phyloP scores from a whole-genome alignment of 1,140 invertebrate genomes.

The Scaptodrosophila lebanonensis region DNA sequence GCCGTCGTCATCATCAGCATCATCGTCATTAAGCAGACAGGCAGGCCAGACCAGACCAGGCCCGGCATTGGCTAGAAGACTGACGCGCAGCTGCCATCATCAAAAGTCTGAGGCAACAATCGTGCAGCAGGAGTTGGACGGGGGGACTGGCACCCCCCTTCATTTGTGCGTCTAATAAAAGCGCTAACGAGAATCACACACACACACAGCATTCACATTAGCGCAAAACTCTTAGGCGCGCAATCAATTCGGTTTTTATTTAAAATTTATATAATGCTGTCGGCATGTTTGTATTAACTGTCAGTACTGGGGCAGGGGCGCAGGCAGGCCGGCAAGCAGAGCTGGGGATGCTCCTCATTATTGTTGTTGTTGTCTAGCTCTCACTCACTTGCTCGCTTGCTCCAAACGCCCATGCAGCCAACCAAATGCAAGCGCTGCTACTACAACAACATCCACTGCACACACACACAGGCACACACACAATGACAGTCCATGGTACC shows the following conservation, averaged over 20 bases:
- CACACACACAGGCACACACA: not conserved
- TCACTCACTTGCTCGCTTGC: not conserved
- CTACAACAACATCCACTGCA: not conserved
- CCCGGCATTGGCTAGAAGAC: not conserved
- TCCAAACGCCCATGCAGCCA: slow-evolving; percentile 23
- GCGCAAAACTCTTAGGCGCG: slow-evolving; percentile 40
- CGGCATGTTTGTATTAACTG: slow-evolving; percentile 6
- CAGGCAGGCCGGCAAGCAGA: not conserved
- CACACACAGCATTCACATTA: slow-evolving; percentile 41
- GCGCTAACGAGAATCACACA: slow-evolving; percentile 56
- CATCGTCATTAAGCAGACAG: slow-evolving; percentile 15
- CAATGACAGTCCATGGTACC: not conserved
- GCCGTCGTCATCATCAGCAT: slow-evolving; percentile 47
- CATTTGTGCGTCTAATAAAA: slow-evolving; percentile 65
- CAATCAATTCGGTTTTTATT: slow-evolving; percentile 45
- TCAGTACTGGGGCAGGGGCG: not conserved
- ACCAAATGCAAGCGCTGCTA: slow-evolving; percentile 10
- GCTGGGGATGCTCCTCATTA: no score
- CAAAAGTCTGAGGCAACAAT: slow-evolving; percentile 24
- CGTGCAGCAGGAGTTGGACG: no score
- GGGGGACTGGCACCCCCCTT: slow-evolving; percentile 30
- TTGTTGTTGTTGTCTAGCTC: no score
- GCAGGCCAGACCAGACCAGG: not conserved
- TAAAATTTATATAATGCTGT: slow-evolving; percentile 26
- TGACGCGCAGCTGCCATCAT: not conserved